Evolutionary conservation across 2,113 vertebrate species (phyloP).

Genomic region (Grammomys dolichurus): DNA sequence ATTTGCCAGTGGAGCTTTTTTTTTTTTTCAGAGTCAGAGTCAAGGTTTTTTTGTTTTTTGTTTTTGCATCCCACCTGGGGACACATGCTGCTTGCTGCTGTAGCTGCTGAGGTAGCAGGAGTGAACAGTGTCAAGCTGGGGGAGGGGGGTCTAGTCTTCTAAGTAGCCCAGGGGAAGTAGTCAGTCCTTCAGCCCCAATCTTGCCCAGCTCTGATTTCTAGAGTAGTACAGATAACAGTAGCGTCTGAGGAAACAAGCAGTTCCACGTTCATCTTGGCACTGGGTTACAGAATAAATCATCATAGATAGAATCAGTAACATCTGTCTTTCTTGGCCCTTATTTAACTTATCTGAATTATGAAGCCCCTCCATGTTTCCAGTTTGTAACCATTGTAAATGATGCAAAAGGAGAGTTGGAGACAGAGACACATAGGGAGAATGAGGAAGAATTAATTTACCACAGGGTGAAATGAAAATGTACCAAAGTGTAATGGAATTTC

Average conservation of each 20-base stretch:
- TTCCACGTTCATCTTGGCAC: not conserved
- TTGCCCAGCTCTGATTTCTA: constrained; percentile 27
- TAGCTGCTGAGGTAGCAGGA: not conserved
- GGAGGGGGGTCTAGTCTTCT: not conserved
- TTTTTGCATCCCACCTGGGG: not conserved
- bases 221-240: constrained; percentile 41
- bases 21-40: too few relatives aligned
- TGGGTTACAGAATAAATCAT: constrained; percentile 36
- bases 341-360: constrained; percentile 69
- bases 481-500: constrained; percentile 76
- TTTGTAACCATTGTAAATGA: constrained; percentile 75
- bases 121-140: not conserved
- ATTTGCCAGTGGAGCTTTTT: not conserved
- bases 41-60: too few relatives aligned
- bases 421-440: constrained; percentile 71
- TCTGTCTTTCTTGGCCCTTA: constrained; percentile 69
- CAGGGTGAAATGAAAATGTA: constrained; percentile 75
- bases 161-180: not conserved
- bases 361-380: constrained; percentile 56
- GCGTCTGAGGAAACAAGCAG: constrained; percentile 58
- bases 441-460: constrained; percentile 79
- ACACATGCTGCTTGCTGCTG: not conserved
- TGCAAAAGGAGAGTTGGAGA: constrained; percentile 72
- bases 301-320: constrained; percentile 58
- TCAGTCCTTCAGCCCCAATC: not conserved